Evolutionary conservation across 1,140 invertebrate species (phyloP), one percentile per base, ranked within the genome.

Genomic region (Linepithema humile): DNA sequence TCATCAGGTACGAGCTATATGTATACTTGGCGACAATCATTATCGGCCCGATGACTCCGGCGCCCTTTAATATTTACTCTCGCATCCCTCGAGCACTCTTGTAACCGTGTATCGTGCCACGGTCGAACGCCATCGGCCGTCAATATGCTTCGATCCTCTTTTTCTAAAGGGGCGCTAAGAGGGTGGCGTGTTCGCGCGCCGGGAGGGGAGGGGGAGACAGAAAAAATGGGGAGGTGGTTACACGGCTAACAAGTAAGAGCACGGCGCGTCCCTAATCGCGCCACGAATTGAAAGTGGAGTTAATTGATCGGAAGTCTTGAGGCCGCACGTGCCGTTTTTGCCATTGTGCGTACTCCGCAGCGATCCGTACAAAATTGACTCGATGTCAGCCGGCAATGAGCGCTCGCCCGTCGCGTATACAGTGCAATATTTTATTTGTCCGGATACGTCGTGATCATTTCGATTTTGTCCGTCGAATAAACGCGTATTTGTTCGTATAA

Each of bases 241-340:
- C 73, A 78, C 35, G 45, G 70, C 86, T 88, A 88, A 88, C 87
- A 87, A 85, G 73, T 89, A 88, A 84, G 85, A 60, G 86, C 86
- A 67, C 82, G 85, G 74, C 72, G 70, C 78, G 84, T 75, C 86
- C 84, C 85, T 64, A 60, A 74, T 72, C 62, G 45, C 83, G 82
- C 83, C 85, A 57, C 84, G 86, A 84, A 90, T 90, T 89, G 70
- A 90, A 91, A 91, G 89, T 86, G 86, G 89, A 92, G 91, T 92
- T 92, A 92, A 92, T 92, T 92, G 91, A 92, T 91, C 91, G 91
- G 91, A 92, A 92, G 91, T 92, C 91, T 92, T 91, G 91, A 92
- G 91, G 89, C 91, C 78, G 90, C 91, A 92, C 91, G 91, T 92
- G 91, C 85, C 91, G 87, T 78, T 91, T 90, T 90, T 87, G 77